Conservation (phyloP, 2,113 vertebrate species). For the Sula dactylatra region DNA sequence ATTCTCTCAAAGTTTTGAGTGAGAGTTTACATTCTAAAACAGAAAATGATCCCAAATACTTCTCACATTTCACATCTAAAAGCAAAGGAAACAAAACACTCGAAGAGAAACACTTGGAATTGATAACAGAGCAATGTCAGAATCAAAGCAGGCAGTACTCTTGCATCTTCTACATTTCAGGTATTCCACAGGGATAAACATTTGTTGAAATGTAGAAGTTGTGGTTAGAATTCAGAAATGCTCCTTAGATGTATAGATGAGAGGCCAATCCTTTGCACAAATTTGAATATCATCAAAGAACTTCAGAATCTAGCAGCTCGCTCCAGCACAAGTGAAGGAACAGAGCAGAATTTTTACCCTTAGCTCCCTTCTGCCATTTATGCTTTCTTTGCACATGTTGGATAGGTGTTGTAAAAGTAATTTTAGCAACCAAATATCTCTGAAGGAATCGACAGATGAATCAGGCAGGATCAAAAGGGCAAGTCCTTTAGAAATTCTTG, state of each 20-base stretch:
- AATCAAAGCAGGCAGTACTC: conserved; percentile 37
- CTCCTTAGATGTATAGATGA: conserved; percentile 17
- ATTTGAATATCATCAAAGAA: conserved; percentile 37
- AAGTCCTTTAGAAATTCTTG: neutral
- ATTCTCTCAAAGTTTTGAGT: neutral
- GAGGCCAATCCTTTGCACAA: neutral
- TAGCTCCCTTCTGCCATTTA: neutral
- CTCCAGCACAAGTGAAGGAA: neutral
- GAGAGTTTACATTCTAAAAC: neutral
- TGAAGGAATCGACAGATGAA: neutral
- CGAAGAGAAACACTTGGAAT: conserved; percentile 14
- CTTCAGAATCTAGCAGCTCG: neutral
- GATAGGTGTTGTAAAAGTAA: neutral
- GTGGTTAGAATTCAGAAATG: conserved; percentile 18
- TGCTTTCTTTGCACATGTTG: neutral
- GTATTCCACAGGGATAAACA: conserved; percentile 1
- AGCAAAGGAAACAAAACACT: conserved; percentile 6
- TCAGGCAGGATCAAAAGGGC: neutral
- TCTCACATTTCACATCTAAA: conserved; percentile 13
- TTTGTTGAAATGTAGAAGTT: neutral
- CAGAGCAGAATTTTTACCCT: neutral
- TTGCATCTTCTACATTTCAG: conserved; percentile 22
- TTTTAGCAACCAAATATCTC: neutral
- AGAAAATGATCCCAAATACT: neutral
- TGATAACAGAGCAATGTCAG: conserved; percentile 21